These are phyloP conservation scores for Lepas anatifera DNA, from an alignment of 2,888 invertebrate genomes.

Conservation along the genomic window DNA sequence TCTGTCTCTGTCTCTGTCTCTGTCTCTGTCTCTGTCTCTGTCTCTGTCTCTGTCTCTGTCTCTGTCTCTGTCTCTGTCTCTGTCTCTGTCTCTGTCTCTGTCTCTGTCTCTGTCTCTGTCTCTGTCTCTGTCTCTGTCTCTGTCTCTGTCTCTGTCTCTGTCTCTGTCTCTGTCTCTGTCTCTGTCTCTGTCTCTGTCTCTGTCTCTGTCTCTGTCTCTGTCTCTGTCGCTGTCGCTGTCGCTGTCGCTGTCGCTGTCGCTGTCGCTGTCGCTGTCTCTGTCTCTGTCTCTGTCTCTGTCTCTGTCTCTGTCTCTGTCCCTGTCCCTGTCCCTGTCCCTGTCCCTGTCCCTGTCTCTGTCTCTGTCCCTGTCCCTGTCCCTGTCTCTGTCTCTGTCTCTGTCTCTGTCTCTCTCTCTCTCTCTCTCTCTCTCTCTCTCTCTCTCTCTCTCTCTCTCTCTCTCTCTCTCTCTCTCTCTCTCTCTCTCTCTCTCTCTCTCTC, in stretches of 20 bases:
- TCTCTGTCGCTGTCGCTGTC: background rate
- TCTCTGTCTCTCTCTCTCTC: conserved; percentile 13
- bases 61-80: background rate
- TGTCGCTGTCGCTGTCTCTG: background rate
- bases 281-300: background rate
- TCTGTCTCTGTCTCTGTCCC: background rate
- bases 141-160: conserved; percentile 8
- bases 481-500: too few species aligned
- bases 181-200: background rate
- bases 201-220: conserved; percentile 3
- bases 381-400: too few species aligned
- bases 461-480: background rate
- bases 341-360: too few species aligned
- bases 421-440: background rate
- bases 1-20: background rate
- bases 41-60: background rate
- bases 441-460: too few species aligned
- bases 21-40: background rate
- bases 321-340: background rate
- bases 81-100: too few species aligned
- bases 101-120: too few species aligned
- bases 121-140: background rate
- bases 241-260: background rate
- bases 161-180: background rate
- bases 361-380: too few species aligned